Percentiles rank a stretch among this genome's conserved stretches.
Conservation (phyloP, 2,113 vertebrate genomes). For the Oxyruncus cristatus region DNA sequence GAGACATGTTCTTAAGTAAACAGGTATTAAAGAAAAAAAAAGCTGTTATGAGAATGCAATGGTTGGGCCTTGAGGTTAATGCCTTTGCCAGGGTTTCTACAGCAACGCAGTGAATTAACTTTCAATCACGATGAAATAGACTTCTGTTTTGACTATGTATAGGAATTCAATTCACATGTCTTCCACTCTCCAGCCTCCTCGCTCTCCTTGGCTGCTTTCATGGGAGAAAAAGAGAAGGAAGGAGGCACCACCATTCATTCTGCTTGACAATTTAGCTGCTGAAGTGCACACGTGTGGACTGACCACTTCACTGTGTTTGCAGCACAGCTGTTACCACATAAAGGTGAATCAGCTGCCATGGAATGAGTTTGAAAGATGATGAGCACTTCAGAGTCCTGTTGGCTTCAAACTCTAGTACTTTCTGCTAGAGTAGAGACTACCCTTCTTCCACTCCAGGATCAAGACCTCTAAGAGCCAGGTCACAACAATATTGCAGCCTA, state of each 20-base stretch:
- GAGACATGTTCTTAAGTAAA: constrained; percentile 64
- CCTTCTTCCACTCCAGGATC: not conserved
- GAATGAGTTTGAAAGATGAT: not conserved
- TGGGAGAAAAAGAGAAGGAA: not conserved
- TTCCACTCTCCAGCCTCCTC: not conserved
- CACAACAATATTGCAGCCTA: not conserved
- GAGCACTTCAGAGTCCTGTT: not conserved
- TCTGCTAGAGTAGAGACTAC: not conserved
- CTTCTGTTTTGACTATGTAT: constrained; percentile 43
- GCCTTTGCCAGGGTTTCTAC: constrained; percentile 74
- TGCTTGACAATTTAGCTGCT: not conserved
- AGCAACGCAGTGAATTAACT: constrained; percentile 70
- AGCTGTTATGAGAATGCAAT: constrained; percentile 68
- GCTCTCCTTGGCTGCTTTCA: not conserved
- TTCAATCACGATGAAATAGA: constrained; percentile 56
- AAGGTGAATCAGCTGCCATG: not conserved
- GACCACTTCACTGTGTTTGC: not conserved
- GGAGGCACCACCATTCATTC: not conserved
- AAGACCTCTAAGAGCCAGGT: not conserved
- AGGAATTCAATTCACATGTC: constrained; percentile 18
- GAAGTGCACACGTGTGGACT: not conserved
- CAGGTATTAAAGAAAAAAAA: constrained; percentile 67
- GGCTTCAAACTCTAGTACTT: not conserved
- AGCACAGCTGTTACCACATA: not conserved
- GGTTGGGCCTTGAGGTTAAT: constrained; percentile 69